Evolutionary conservation across 2,113 vertebrate genomes (phyloP), one percentile per base, ranked within the genome.

Genomic region (Epinephelus moara): DNA sequence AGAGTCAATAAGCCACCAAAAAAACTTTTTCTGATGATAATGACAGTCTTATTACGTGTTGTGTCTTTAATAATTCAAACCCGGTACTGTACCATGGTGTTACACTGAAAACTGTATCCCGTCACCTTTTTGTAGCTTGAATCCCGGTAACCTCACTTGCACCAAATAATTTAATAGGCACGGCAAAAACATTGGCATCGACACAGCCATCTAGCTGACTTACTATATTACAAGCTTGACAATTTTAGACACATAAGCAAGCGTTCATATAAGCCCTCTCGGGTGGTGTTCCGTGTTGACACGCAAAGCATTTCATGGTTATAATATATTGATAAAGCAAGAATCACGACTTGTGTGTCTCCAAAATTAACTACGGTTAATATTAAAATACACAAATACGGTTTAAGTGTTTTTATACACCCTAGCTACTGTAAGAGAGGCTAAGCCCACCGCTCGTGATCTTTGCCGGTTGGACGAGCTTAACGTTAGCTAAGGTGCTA

Each of bases 401-500:
- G 6, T 5, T 5, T 8, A 1, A 33, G 17, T 21, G 4, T 33
- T 23, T 25, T 12, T 2, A 3, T 0, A 30, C 42, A 25, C 3
- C 1, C 1, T 21, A 3, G 13, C 19, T 37, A 4, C 6, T 45
- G 7, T 12, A 14, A 52, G 6, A 12, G 3, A 45, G 8, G 2
- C 8, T 1, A 15, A 60, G 25, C 21, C 27, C 0, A 7, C 15
- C 13, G 49, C 25, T 66, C 30, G 15, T 33, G 81, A 69, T 80
- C 49, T 14, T 42, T 27, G 52, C 78, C 64, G 83, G 85, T 33
- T 79, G 67, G 77, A 61, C 25, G 42, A 71, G 33, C 19, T 25
- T 42, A 23, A 13, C 15, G 27, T 55, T 78, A 76, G 75, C 89
- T 30, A 15, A 15, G 19, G 8, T 37, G 69, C 85, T 89, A 89